phyloP scores from a whole-genome alignment of 2,797 vertebrate genomes.

The Discoglossus pictus region DNA sequence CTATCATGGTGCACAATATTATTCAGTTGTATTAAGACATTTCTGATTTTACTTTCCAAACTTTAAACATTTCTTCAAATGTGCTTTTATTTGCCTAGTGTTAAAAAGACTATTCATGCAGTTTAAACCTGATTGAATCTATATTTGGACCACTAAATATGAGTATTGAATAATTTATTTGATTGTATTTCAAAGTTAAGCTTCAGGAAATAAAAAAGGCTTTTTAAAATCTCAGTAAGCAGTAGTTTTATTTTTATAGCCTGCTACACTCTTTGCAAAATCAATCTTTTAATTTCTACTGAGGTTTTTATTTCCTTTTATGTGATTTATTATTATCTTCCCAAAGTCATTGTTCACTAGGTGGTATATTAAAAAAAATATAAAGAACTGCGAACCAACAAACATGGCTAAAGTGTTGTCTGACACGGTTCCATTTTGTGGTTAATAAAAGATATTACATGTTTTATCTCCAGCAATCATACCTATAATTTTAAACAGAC shows the following conservation, averaged over 20 bases:
- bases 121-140: constrained; percentile 1
- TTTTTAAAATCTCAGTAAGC: constrained; percentile 11
- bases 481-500: constrained; percentile 22
- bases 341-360: constrained; percentile 19
- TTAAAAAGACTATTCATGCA: too few relatives aligned
- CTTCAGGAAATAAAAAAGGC: constrained; percentile 8
- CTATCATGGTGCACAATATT: too few relatives aligned
- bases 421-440: constrained; percentile 38
- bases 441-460: constrained; percentile 36
- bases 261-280: constrained; percentile 19
- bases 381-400: constrained; percentile 15
- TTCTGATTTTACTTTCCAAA: too few relatives aligned
- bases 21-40: too few relatives aligned
- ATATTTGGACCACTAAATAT: constrained; percentile 4
- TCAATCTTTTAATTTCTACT: constrained; percentile 41
- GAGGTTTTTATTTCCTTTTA: constrained; percentile 28
- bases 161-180: constrained; percentile 4
- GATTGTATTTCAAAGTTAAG: constrained; percentile 4
- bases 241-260: constrained; percentile 17
- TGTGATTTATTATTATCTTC: constrained; percentile 31
- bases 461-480: constrained; percentile 30
- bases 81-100: too few relatives aligned
- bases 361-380: constrained; percentile 40
- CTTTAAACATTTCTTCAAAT: too few relatives aligned
- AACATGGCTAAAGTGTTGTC: constrained; percentile 24